A percentile compares a stretch with the other conserved stretches of the same genome.
phyloP scores from a whole-genome alignment of 2,888 invertebrate species.

The Axea sp. region DNA sequence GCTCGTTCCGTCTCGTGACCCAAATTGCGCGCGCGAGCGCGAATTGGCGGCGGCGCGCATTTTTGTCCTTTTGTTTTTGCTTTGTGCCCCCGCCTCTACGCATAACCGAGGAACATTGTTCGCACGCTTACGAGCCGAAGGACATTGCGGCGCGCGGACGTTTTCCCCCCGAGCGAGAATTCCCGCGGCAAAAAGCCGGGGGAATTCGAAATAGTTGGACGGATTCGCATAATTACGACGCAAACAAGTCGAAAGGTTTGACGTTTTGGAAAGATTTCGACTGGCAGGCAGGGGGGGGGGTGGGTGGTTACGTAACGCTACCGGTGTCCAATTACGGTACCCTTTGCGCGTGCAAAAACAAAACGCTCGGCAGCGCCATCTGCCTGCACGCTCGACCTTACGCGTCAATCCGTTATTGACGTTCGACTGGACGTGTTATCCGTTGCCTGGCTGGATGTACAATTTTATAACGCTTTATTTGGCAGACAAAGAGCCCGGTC shows the following conservation, averaged over 20 bases:
- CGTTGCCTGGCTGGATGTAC: conserved; percentile 5
- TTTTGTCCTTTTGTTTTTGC: conserved; percentile 28
- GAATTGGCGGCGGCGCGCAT: conserved; percentile 12
- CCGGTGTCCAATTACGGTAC: neutral
- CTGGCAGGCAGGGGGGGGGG: too few species aligned
- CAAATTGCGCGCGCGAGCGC: conserved; percentile 31
- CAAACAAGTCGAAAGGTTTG: conserved; percentile 7
- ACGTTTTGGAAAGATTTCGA: neutral
- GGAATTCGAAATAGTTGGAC: conserved; percentile 25
- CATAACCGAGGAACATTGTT: conserved; percentile 26
- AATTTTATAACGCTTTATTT: conserved; percentile 18
- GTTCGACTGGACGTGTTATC: conserved; percentile 22
- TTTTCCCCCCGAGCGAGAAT: conserved; percentile 4
- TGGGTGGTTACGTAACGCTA: neutral
- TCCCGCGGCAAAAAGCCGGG: conserved; percentile 13
- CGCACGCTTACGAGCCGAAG: conserved; percentile 13
- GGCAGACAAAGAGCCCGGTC: conserved; percentile 4
- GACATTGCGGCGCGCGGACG: neutral
- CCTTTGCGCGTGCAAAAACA: neutral
- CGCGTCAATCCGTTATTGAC: conserved; percentile 13
- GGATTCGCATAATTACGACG: conserved; percentile 19
- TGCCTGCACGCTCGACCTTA: neutral
- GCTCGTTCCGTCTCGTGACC: conserved; percentile 37
- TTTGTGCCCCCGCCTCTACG: conserved; percentile 1
- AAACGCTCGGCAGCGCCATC: conserved; percentile 1